Evolutionary conservation across 2,113 vertebrate species (phyloP).

Genomic region (Perognathus longimembris): DNA sequence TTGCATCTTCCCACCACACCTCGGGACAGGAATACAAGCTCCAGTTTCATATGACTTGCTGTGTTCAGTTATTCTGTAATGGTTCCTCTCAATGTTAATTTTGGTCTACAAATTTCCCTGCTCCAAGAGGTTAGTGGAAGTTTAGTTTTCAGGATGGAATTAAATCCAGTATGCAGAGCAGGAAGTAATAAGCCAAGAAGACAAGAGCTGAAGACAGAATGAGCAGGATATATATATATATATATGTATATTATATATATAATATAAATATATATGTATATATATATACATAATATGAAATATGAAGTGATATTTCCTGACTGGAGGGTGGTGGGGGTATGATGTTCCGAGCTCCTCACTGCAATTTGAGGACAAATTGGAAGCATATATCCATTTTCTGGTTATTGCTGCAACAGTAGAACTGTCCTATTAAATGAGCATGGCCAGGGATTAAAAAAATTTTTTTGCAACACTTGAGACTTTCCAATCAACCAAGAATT

Average conservation of each 20-base stretch:
- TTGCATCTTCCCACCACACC: neutral
- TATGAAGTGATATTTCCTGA: neutral
- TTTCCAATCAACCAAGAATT: neutral
- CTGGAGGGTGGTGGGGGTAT: no score
- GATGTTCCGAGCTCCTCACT: accelerated
- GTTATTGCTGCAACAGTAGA: neutral
- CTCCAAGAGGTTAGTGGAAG: neutral
- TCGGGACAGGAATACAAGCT: neutral
- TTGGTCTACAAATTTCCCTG: neutral
- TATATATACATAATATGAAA: no score
- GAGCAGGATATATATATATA: neutral
- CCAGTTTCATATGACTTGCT: neutral
- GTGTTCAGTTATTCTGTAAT: neutral
- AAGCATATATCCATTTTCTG: neutral
- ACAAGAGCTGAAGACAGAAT: neutral
- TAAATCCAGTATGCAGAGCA: neutral
- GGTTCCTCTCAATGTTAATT: neutral
- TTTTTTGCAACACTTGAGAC: neutral
- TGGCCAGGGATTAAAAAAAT: neutral
- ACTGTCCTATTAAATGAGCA: neutral
- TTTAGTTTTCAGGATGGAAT: neutral
- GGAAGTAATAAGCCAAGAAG: neutral
- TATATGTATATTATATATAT: no score
- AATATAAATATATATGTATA: no score
- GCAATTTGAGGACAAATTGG: neutral